A percentile compares a stretch with the other conserved stretches of the same genome.
Conservation (phyloP, 2,888 invertebrate genomes). For the Branchellion lobata region DNA sequence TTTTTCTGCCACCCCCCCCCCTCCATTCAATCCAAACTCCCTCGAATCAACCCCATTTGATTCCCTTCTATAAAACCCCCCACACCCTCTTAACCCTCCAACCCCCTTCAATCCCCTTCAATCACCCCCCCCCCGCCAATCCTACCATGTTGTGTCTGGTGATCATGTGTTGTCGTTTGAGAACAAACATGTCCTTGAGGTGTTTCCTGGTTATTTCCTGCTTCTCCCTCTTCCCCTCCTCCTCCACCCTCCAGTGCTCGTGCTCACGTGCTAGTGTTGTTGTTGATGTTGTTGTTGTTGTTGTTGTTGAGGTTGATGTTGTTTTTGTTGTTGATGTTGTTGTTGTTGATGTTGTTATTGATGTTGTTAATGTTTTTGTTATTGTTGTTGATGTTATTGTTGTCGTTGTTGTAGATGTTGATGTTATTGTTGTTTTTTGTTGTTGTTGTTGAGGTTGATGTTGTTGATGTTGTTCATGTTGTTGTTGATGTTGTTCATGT, state of each 20-base stretch:
- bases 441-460: no score
- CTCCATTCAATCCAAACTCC: no score
- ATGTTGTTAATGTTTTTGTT: no score
- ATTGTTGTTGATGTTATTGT: no score
- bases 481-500: no score
- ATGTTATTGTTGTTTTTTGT: no score
- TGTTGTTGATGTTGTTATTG: no score
- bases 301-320: background rate
- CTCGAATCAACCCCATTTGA: background rate
- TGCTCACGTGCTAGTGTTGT: constrained; percentile 1
- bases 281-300: background rate
- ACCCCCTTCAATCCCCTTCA: background rate
- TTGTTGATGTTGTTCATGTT: no score
- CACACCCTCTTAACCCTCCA: background rate
- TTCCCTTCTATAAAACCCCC: background rate
- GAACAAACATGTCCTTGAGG: constrained; percentile 27
- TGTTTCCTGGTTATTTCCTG: constrained; percentile 12
- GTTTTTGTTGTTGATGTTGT: no score
- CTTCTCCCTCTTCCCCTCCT: constrained; percentile 19
- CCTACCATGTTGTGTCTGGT: constrained; percentile 34
- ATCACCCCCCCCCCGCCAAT: background rate
- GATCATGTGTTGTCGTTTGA: constrained; percentile 42
- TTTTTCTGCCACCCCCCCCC: background rate
- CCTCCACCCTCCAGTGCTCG: constrained; percentile 13
- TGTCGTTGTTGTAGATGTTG: no score